These are phyloP conservation scores for Amphimedon queenslandica DNA, from an alignment of 37 sponge, comb jelly and placozoan species.

Conservation along the genomic window DNA sequence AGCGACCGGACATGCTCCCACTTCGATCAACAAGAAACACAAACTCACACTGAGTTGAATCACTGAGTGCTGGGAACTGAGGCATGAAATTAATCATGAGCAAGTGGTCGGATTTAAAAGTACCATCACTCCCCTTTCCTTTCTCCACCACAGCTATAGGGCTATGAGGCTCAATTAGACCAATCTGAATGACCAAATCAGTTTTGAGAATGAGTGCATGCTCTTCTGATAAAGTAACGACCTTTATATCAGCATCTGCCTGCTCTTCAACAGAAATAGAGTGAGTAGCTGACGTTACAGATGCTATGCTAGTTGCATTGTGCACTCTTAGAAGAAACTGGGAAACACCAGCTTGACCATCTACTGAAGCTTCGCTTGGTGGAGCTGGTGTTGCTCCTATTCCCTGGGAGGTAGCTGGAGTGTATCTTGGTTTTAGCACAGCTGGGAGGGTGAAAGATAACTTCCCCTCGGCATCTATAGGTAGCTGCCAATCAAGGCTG, in stretches of 20 bases:
- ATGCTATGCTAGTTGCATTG: conserved; percentile 14
- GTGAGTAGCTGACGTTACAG: conserved; percentile 46
- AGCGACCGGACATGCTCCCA: conserved; percentile 61
- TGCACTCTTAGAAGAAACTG: conserved; percentile 33
- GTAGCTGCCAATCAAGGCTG: conserved; percentile 28
- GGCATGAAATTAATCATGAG: conserved; percentile 58
- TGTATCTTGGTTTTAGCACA: conserved; percentile 56
- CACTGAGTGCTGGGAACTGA: not conserved
- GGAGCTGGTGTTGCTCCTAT: not conserved
- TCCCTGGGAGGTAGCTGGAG: conserved; percentile 20
- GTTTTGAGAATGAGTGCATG: not conserved
- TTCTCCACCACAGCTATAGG: conserved; percentile 46
- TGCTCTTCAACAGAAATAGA: conserved; percentile 2
- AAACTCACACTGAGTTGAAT: conserved; percentile 46
- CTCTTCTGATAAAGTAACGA: conserved; percentile 27
- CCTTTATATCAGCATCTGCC: not conserved
- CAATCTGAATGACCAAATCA: conserved; percentile 45
- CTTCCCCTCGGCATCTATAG: conserved; percentile 37
- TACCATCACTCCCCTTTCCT: conserved; percentile 7
- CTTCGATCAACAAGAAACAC: conserved; percentile 72
- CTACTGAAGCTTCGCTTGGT: not conserved
- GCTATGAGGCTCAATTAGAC: conserved; percentile 19
- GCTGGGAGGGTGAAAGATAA: conserved; percentile 53
- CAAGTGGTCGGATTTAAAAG: conserved; percentile 25
- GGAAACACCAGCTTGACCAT: conserved; percentile 7